These are phyloP conservation scores for Rapana venosa DNA, from an alignment of 2,888 invertebrate genomes.

Conservation along the genomic window DNA sequence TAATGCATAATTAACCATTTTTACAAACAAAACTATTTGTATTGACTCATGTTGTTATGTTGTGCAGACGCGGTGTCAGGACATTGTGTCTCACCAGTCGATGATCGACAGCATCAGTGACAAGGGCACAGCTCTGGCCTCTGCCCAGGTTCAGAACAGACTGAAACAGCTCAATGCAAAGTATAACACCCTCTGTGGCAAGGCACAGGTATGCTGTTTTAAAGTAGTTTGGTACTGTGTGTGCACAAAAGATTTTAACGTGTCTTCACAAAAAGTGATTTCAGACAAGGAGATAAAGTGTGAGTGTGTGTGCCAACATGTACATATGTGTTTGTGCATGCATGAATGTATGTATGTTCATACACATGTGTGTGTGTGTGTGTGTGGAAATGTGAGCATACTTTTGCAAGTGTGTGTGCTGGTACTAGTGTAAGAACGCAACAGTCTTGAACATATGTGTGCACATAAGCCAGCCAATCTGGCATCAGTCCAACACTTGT, in stretches of 20 bases:
- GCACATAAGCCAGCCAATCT: too few species aligned
- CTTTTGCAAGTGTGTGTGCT: too few species aligned
- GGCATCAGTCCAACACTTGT: too few species aligned
- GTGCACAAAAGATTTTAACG: background rate
- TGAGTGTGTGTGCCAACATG: background rate
- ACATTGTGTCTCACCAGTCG: constrained; percentile 93
- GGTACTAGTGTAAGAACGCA: too few species aligned
- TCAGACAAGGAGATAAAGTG: background rate
- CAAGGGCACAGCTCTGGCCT: constrained; percentile 92
- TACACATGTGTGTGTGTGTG: background rate
- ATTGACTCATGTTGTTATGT: background rate
- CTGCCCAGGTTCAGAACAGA: constrained; percentile 92
- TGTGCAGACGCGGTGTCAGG: constrained; percentile 87
- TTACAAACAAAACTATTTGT: too few species aligned
- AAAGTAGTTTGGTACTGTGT: background rate
- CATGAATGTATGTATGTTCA: background rate
- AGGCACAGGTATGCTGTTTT: constrained; percentile 83
- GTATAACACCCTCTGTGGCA: constrained; percentile 91
- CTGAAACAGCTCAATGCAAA: constrained; percentile 91
- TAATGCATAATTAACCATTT: too few species aligned
- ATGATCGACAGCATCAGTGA: constrained; percentile 94
- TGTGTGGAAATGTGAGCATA: too few species aligned
- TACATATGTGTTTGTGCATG: background rate
- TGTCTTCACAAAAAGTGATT: too few species aligned
- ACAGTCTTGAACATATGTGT: too few species aligned